These are phyloP conservation scores for Esox lucius DNA, from an alignment of 2,797 vertebrate species.

Conservation along the genomic window DNA sequence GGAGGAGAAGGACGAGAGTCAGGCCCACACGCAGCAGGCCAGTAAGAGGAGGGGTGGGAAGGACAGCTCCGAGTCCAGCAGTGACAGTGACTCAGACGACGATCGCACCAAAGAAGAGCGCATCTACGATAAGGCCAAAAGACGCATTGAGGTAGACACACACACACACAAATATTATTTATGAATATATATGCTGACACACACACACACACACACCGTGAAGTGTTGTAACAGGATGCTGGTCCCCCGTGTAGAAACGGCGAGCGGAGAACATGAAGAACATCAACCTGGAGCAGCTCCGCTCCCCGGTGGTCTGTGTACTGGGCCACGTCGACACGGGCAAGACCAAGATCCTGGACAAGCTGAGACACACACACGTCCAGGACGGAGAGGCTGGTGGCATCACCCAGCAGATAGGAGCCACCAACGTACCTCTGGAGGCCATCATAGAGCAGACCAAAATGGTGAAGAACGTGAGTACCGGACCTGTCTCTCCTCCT, in stretches of 20 bases:
- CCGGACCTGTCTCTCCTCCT: background rate
- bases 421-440: conserved; percentile 96
- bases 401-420: conserved; percentile 99
- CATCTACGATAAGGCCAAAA: conserved; percentile 92
- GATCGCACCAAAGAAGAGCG: conserved; percentile 90
- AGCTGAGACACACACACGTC: conserved; percentile 93
- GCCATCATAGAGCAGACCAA: conserved; percentile 91
- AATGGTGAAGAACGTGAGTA: conserved; percentile 95
- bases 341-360: conserved; percentile 98
- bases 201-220: background rate
- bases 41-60: conserved; percentile 69
- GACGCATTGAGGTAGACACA: conserved; percentile 89
- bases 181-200: background rate
- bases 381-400: conserved; percentile 96
- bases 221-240: background rate
- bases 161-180: background rate
- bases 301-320: conserved; percentile 96
- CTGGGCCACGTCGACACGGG: conserved; percentile 97
- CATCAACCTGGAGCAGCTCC: conserved; percentile 79
- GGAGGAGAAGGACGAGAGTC: conserved; percentile 76
- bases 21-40: conserved; percentile 34
- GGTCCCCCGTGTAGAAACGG: conserved; percentile 80
- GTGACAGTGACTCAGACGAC: conserved; percentile 83
- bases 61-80: conserved; percentile 82
- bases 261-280: conserved; percentile 87